phyloP scores from a whole-genome alignment of 64 coral and sea anemone species.

The Exaiptasia diaphana region DNA sequence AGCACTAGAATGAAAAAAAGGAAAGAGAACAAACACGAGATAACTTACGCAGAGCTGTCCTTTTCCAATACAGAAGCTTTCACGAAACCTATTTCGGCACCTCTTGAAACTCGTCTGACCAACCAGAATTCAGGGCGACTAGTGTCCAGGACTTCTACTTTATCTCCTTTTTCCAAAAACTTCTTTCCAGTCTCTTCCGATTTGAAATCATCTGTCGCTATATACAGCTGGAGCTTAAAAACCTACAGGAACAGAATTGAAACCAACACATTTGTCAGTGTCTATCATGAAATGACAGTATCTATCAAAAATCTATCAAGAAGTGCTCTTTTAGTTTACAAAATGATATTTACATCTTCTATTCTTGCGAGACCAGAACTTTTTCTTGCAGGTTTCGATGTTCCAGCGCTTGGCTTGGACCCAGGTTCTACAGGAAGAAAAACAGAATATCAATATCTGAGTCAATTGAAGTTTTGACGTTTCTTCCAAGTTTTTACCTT shows the following conservation, averaged over 20 bases:
- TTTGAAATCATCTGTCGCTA: conserved; percentile 69
- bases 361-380: conserved; percentile 77
- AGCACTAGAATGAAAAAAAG: neutral
- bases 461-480: neutral
- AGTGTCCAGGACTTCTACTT: conserved; percentile 90
- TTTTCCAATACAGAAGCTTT: conserved; percentile 56
- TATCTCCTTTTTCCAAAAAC: conserved; percentile 78
- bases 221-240: conserved; percentile 67
- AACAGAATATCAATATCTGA: neutral
- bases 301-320: neutral
- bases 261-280: too few relatives aligned
- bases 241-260: conserved; percentile 24
- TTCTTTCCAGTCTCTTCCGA: conserved; percentile 93
- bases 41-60: conserved; percentile 37
- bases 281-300: too few relatives aligned
- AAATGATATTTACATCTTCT: conserved; percentile 58
- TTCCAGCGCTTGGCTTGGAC: conserved; percentile 10
- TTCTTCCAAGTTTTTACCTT: conserved; percentile 30
- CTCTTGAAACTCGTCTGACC: conserved; percentile 90
- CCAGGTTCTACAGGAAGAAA: conserved; percentile 42
- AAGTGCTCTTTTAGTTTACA: neutral
- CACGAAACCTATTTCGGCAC: conserved; percentile 91
- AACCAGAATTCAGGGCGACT: conserved; percentile 91
- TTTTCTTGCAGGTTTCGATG: conserved; percentile 62
- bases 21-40: neutral